Evolutionary conservation across 2,888 invertebrate genomes (phyloP), one percentile per base, ranked within the genome.

Genomic region (Gonocerus acuteangulatus): DNA sequence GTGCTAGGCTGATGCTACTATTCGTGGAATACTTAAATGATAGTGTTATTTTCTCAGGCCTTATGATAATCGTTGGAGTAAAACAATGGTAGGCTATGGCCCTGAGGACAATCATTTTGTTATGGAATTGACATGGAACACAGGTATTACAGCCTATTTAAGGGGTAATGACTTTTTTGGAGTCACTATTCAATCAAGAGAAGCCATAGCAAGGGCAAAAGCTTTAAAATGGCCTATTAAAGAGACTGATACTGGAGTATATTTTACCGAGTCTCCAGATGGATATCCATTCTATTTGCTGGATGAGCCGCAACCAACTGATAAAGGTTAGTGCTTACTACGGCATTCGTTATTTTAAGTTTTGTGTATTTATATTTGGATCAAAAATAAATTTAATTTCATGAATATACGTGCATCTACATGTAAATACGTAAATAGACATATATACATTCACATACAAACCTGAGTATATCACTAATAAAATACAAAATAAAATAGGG

Each of bases 31-130:
- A n/a, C n/a, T n/a, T n/a, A n/a, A n/a, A n/a, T n/a, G n/a, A n/a
- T n/a, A n/a, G n/a, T n/a, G n/a, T 57, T 44, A 21, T 63, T 22
- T 19, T 66, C 77, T 32, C 72, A 95, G 95, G n/a, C 95, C 95
- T 0, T 97, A 96, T 71, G 92, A 90, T 70, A 95, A 94, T 70
- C 86, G 91, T 69, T 99, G 99, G 99, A 95, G 95, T 73, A 99
- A 99, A 78, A 96, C 97, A 0, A 99, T 99, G 97, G 82, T 97
- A 48, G 99, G 97, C 1, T 99, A 95, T 75, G 97, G 97, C 0
- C 85, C 90, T 0, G 99, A 99, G 76, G 89, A 93, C 69, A 80
- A 82, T 57, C 90, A 97, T 75, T 99, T 97, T 78, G 97, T 94
- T 1, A 80, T 96, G 19, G 97, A 99, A 73, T 79, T 99, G 47